Base-by-base conservation (phyloP, 1,140 invertebrate species). In the Drosophila tani region DNA sequence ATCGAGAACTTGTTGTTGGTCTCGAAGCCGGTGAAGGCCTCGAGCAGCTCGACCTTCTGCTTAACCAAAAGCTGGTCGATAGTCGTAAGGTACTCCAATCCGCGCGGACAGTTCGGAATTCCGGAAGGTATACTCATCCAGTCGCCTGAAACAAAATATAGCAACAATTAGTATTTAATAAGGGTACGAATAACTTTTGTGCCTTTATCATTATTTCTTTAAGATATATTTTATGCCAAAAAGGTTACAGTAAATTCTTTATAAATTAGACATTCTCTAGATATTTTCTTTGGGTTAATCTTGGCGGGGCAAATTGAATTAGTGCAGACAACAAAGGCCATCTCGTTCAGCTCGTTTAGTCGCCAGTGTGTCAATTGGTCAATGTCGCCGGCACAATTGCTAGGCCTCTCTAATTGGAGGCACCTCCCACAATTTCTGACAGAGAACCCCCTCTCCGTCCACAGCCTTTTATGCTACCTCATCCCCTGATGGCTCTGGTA, bases 81-180 rank as follows among this genome's bases (percentile, higher is more conserved):
- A 95, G 95, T 95, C 92, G 96, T 97, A 94, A 99, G 96, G 95
- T 97, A 99, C 94, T 98, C 97, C 94, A 99, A 96, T 76, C 97
- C 98, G 88, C 95, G 97, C 57, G 97, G 98, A 94, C 96, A 98
- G 92, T 96, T 97, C 94, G 93, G 94, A 93, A 94, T 95, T 81
- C 94, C 95, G 93, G 94, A 94, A 67, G 95, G 96, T 92, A 95
- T 94, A 94, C 93, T 95, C 96, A 97, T 97, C 97, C 96, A 98
- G 75, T 95, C 96, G 95, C 94, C 96, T 97, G 91, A 12, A 35
- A 32, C 7, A 1, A 94, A 93, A 50, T 75, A 51, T 53, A 50
- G 2, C 1, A 67, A 29, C 14, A 11, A 64, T 17, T 27, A 21
- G 15, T 19, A 50, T 15, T 32, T 32, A 8, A 32, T n/a, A n/a